Percentiles rank a stretch among this genome's conserved stretches.
Conservation (phyloP, 2,888 invertebrate genomes). For the Tetragnatha montana region DNA sequence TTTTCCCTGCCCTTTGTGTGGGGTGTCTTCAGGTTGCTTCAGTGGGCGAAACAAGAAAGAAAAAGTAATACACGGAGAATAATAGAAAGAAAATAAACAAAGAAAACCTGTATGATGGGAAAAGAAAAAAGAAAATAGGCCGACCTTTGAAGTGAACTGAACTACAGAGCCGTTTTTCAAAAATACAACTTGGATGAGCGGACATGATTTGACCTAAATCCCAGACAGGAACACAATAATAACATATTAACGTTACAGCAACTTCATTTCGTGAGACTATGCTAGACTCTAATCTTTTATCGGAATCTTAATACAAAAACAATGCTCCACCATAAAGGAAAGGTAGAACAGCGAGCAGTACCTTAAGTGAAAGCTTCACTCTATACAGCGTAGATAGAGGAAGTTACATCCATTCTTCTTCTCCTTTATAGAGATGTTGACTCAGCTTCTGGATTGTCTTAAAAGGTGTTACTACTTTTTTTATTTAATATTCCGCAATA, state of each 20-base stretch:
- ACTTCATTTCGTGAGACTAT: not conserved
- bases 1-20: not conserved
- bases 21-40: constrained; percentile 19
- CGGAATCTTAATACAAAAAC: constrained; percentile 12
- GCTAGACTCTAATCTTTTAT: constrained; percentile 13
- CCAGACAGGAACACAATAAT: not conserved
- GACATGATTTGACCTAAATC: constrained; percentile 44
- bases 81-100: constrained; percentile 7
- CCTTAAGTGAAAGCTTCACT: not conserved
- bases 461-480: not conserved
- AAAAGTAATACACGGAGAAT: not conserved
- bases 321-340: constrained; percentile 27
- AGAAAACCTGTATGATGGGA: not conserved
- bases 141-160: constrained; percentile 3
- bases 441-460: not conserved
- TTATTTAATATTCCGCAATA: too few species aligned
- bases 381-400: not conserved
- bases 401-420: not conserved
- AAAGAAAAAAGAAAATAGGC: constrained; percentile 29
- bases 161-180: constrained; percentile 5
- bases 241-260: constrained; percentile 3
- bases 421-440: not conserved
- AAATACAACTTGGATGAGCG: constrained; percentile 27
- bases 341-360: not conserved
- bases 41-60: constrained; percentile 8